Conservation (phyloP, 2,888 invertebrate species). For the Meiosimyza platycephala region DNA sequence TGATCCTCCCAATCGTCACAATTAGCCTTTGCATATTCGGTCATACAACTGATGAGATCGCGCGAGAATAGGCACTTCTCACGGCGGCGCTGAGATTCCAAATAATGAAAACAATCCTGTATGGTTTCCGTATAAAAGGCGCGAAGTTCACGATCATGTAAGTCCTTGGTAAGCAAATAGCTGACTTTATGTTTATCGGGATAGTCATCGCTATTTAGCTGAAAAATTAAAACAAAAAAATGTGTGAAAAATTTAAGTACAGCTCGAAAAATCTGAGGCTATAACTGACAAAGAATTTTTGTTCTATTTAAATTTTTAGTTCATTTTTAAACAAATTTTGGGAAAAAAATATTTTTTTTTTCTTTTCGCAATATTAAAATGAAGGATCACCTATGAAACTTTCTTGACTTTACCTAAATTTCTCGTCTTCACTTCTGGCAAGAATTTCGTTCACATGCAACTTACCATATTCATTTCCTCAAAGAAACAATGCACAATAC, state of each 20-base stretch:
- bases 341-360: too few relatives aligned
- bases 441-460: not conserved
- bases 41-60: slow-evolving; percentile 75
- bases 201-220: slow-evolving; percentile 63
- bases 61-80: slow-evolving; percentile 77
- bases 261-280: not conserved
- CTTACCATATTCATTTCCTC: slow-evolving; percentile 76
- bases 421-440: too few relatives aligned
- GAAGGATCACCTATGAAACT: too few relatives aligned
- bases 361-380: too few relatives aligned
- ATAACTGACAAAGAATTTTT: too few relatives aligned
- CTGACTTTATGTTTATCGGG: slow-evolving; percentile 76
- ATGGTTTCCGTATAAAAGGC: slow-evolving; percentile 79
- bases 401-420: too few relatives aligned
- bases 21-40: slow-evolving; percentile 77
- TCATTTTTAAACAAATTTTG: too few relatives aligned
- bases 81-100: slow-evolving; percentile 70
- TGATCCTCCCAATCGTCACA: slow-evolving; percentile 81
- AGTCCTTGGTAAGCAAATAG: slow-evolving; percentile 72
- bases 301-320: too few relatives aligned
- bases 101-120: slow-evolving; percentile 77
- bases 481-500: slow-evolving; percentile 78
- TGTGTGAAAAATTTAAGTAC: not conserved
- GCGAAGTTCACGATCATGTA: slow-evolving; percentile 73
- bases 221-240: not conserved